phyloP scores from a whole-genome alignment of 2,888 invertebrate genomes.

The Graphium colonna region DNA sequence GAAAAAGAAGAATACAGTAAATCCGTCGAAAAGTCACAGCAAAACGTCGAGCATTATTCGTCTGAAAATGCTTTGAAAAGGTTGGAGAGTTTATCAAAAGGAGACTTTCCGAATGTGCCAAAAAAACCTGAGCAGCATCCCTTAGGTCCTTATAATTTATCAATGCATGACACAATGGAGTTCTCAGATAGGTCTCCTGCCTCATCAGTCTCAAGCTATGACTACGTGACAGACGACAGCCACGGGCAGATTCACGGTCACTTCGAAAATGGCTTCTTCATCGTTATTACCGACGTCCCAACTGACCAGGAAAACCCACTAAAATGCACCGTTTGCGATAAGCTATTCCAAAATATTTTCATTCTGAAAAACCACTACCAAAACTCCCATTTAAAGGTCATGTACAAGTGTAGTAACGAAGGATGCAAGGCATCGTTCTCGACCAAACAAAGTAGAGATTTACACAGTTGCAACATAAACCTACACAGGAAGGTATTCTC shows the following conservation, averaged over 20 bases:
- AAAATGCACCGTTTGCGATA: slow-evolving; percentile 94
- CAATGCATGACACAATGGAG: slow-evolving; percentile 60
- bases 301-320: slow-evolving; percentile 95
- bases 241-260: slow-evolving; percentile 85
- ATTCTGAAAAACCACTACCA: slow-evolving; percentile 97
- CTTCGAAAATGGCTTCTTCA: slow-evolving; percentile 87
- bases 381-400: slow-evolving; percentile 95
- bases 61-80: slow-evolving; percentile 86
- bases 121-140: slow-evolving; percentile 52
- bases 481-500: slow-evolving; percentile 94
- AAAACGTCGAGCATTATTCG: slow-evolving; percentile 50
- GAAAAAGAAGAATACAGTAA: slow-evolving; percentile 58
- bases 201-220: slow-evolving; percentile 81
- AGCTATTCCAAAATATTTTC: slow-evolving; percentile 95
- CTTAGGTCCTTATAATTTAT: slow-evolving; percentile 52
- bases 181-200: slow-evolving; percentile 78
- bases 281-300: slow-evolving; percentile 89
- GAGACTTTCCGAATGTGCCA: slow-evolving; percentile 81
- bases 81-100: slow-evolving; percentile 89
- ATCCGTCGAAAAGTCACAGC: slow-evolving; percentile 35
- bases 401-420: slow-evolving; percentile 96
- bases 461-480: slow-evolving; percentile 94
- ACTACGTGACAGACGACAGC: slow-evolving; percentile 80
- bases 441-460: slow-evolving; percentile 94
- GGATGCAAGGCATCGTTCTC: slow-evolving; percentile 97